Evolutionary conservation across 2,113 vertebrate species (phyloP).

Genomic region (Ciconia stormi): DNA sequence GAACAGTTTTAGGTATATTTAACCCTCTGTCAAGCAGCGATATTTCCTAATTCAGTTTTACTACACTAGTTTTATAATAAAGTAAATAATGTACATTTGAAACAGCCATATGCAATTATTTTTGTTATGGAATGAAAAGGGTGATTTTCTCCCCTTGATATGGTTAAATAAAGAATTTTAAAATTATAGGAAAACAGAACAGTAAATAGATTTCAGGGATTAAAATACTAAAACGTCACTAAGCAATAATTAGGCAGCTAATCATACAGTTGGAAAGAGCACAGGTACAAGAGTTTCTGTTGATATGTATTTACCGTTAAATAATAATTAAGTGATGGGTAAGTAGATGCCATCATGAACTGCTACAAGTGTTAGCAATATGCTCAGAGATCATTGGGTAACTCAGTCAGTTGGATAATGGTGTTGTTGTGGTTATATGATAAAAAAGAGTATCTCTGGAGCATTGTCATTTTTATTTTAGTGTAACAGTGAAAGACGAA

Average conservation of each 20-base stretch:
- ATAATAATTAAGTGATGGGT: not conserved
- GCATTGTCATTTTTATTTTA: not conserved
- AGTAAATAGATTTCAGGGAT: not conserved
- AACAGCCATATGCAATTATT: not conserved
- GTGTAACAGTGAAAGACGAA: not conserved
- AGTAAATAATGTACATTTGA: not conserved
- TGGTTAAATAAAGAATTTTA: not conserved
- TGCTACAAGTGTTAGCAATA: not conserved
- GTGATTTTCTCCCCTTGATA: not conserved
- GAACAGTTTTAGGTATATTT: not conserved
- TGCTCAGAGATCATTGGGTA: not conserved
- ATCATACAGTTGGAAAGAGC: not conserved
- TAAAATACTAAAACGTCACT: not conserved
- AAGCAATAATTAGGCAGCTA: not conserved
- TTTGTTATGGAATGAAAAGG: not conserved
- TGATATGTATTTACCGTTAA: not conserved
- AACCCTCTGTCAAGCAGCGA: not conserved
- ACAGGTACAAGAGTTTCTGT: not conserved
- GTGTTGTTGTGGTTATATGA: not conserved
- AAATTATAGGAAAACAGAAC: not conserved
- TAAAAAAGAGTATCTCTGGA: not conserved
- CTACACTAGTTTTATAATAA: not conserved
- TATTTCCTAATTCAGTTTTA: not conserved
- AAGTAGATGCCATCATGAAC: not conserved
- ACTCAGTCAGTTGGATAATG: not conserved